Evolutionary conservation across 1,140 invertebrate genomes (phyloP).

Genomic region (Tigriopus japonicus): DNA sequence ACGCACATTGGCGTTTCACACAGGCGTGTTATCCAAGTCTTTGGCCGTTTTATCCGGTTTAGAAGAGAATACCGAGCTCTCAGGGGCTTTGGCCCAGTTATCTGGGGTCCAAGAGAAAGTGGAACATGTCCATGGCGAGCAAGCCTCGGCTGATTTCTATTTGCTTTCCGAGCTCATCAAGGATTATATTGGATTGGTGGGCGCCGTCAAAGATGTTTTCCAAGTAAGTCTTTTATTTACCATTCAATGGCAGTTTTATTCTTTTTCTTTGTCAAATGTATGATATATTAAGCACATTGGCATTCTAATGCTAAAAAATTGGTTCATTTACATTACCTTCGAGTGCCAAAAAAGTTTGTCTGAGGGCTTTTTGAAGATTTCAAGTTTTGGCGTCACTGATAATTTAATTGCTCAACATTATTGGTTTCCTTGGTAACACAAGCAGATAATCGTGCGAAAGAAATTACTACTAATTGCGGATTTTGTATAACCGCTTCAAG

Average conservation of each 20-base stretch:
- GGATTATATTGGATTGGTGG: slow-evolving; percentile 83
- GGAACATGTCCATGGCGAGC: slow-evolving; percentile 33
- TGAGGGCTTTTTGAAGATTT: too few relatives aligned
- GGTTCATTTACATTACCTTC: too few relatives aligned
- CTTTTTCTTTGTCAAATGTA: too few relatives aligned
- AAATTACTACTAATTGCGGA: too few relatives aligned
- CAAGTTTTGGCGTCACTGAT: too few relatives aligned
- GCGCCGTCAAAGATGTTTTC: slow-evolving; percentile 55
- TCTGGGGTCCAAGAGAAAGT: slow-evolving; percentile 77
- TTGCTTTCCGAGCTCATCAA: slow-evolving; percentile 79
- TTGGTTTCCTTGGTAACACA: too few relatives aligned
- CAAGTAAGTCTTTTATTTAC: slow-evolving; percentile 3
- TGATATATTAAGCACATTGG: too few relatives aligned
- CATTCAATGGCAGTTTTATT: background rate
- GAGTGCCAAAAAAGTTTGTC: too few relatives aligned
- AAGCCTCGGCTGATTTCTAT: slow-evolving; percentile 87
- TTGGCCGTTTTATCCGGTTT: slow-evolving; percentile 78
- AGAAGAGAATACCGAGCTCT: slow-evolving; percentile 84
- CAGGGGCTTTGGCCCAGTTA: slow-evolving; percentile 72
- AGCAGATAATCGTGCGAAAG: too few relatives aligned
- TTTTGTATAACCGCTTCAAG: too few relatives aligned
- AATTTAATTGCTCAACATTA: too few relatives aligned
- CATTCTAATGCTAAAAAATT: too few relatives aligned
- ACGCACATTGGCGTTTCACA: slow-evolving; percentile 58
- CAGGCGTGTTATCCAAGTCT: slow-evolving; percentile 63